Conservation (phyloP, 2,113 vertebrate species). For the Campylomormyrus tamandua region DNA sequence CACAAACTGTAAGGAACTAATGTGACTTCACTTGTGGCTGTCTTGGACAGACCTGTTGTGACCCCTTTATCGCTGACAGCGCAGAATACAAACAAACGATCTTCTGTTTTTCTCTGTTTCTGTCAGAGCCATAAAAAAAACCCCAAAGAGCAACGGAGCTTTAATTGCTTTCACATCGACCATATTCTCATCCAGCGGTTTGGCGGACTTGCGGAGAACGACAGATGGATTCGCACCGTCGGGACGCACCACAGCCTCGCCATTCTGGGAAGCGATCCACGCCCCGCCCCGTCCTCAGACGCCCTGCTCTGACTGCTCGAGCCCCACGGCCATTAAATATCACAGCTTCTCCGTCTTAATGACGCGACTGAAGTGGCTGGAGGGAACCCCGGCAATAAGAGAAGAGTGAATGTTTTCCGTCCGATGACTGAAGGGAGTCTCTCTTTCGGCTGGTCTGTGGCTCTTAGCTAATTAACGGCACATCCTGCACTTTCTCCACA, state of each 20-base stretch:
- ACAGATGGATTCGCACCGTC: neutral
- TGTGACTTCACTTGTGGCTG: neutral
- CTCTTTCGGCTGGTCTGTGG: neutral
- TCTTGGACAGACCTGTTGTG: neutral
- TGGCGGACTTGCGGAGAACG: neutral
- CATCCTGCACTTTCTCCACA: neutral
- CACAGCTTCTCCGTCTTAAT: neutral
- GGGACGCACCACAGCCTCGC: neutral
- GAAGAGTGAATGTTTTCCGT: neutral
- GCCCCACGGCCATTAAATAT: neutral
- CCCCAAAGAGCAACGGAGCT: neutral
- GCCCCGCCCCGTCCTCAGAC: neutral
- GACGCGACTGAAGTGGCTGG: neutral
- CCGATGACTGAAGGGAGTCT: neutral
- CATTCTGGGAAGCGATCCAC: neutral
- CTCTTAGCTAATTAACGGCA: neutral
- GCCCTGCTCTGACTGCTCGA: neutral
- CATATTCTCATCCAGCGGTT: neutral
- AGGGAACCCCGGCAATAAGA: neutral
- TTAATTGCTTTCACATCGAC: slow-evolving; percentile 7
- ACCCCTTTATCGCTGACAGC: neutral
- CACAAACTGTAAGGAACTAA: neutral
- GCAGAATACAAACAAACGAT: neutral
- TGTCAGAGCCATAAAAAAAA: neutral
- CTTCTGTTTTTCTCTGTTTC: neutral